Percentiles rank a stretch among this genome's conserved stretches.
Evolutionary conservation across 2,113 vertebrate species (phyloP).

Genomic region (Megaceryle maxima): DNA sequence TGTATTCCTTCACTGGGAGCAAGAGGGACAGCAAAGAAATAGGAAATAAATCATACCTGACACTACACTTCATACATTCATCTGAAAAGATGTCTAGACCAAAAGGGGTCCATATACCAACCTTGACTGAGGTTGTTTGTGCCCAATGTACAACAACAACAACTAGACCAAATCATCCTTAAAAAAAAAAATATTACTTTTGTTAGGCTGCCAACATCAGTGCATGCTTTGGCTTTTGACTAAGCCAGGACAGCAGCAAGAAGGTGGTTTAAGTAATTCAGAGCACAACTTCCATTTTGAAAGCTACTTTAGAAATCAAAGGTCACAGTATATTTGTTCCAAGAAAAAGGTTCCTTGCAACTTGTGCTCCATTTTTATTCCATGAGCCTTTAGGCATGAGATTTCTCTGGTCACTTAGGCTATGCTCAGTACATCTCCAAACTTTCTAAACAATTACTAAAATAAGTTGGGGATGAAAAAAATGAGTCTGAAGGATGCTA

Average conservation of each 20-base stretch:
- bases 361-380: neutral
- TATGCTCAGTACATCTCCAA: neutral
- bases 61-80: neutral
- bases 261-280: neutral
- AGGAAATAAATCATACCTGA: fast-evolving
- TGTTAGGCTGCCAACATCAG: neutral
- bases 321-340: neutral
- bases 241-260: neutral
- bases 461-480: fast-evolving
- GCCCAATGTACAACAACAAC: neutral
- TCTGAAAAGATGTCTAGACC: neutral
- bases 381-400: neutral
- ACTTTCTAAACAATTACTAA: neutral
- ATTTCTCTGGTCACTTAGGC: neutral
- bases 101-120: neutral
- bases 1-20: neutral
- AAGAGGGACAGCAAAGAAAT: neutral
- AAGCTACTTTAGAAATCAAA: neutral
- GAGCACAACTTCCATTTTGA: neutral
- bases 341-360: neutral
- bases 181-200: neutral
- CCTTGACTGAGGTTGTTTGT: neutral
- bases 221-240: neutral
- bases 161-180: neutral
- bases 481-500: neutral